Evolutionary conservation across 2,113 vertebrate genomes (phyloP).

Genomic region (Sula dactylatra): DNA sequence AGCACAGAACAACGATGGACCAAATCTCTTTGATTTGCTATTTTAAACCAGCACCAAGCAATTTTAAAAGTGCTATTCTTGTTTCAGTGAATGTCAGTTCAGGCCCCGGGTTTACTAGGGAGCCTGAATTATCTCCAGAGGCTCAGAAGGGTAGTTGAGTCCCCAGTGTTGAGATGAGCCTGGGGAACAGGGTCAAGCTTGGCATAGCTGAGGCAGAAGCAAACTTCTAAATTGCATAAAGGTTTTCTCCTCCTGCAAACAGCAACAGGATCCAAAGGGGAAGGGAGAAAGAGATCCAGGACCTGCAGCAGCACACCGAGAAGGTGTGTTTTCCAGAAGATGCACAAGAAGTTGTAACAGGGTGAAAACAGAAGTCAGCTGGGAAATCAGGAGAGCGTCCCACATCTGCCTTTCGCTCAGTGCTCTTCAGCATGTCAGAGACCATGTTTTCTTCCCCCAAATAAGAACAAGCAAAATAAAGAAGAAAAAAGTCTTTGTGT

Average conservation of each 20-base stretch:
- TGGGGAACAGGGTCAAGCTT: not conserved
- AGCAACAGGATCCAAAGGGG: not conserved
- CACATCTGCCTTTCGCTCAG: not conserved
- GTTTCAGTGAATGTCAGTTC: not conserved
- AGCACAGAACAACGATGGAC: not conserved
- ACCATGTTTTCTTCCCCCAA: not conserved
- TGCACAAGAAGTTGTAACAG: not conserved
- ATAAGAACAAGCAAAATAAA: not conserved
- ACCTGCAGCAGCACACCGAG: not conserved
- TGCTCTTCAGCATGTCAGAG: not conserved
- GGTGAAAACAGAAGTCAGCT: not conserved
- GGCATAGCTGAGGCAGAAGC: rapidly evolving
- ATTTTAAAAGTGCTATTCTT: not conserved
- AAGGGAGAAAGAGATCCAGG: not conserved
- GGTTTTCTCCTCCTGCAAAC: not conserved
- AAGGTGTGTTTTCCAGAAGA: not conserved
- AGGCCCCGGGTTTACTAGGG: not conserved
- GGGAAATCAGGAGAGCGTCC: not conserved
- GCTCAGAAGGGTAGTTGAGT: not conserved
- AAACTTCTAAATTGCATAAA: not conserved
- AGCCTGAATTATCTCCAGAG: not conserved
- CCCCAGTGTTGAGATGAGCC: not conserved
- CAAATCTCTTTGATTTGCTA: not conserved
- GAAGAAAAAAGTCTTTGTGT: not conserved
- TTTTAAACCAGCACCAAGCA: not conserved